Evolutionary conservation across 2,797 vertebrate genomes (phyloP).

Genomic region (Poecile montanus): DNA sequence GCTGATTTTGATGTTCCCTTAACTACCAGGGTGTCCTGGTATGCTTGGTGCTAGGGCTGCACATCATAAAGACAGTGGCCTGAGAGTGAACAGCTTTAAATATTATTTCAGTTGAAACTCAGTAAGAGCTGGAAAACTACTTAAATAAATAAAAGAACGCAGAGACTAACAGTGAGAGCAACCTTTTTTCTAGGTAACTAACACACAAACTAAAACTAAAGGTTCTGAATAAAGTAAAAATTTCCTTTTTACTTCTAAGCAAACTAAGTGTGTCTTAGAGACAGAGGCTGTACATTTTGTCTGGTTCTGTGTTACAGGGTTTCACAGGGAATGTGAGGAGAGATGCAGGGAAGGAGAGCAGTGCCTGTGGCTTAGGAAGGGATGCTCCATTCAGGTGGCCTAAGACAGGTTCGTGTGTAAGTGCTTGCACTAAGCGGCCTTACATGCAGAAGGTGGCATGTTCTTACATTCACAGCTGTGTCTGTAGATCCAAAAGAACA

Average conservation of each 20-base stretch:
- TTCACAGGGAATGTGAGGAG: background rate
- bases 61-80: background rate
- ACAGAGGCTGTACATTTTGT: background rate
- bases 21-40: background rate
- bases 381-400: rapidly evolving
- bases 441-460: background rate
- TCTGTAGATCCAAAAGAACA: background rate
- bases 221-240: background rate
- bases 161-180: background rate
- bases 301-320: background rate
- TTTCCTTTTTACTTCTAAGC: background rate
- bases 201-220: background rate
- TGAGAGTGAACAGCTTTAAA: background rate
- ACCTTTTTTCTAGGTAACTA: background rate
- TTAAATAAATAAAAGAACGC: background rate
- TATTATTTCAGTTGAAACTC: background rate
- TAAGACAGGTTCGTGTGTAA: background rate
- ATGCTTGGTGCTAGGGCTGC: background rate
- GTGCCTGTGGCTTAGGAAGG: background rate
- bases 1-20: background rate
- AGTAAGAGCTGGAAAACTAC: background rate
- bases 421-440: background rate
- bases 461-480: background rate
- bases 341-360: background rate
- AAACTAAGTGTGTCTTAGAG: background rate